These are phyloP conservation scores for Sarcophilus harrisii DNA, from an alignment of 2,797 vertebrate genomes.

Conservation along the genomic window DNA sequence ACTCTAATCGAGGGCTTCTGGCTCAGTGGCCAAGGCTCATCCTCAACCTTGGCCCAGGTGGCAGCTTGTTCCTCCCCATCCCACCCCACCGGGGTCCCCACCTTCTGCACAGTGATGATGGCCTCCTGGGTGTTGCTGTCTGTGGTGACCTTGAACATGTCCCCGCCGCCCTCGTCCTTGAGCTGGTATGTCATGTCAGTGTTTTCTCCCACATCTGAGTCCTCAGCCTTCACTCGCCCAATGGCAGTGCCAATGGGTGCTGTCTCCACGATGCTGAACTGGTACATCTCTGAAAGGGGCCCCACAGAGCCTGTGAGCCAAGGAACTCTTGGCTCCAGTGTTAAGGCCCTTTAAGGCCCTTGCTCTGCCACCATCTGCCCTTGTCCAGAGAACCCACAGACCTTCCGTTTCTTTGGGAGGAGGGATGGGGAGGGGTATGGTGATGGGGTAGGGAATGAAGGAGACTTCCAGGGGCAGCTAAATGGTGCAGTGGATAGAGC, in stretches of 20 bases:
- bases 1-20: not conserved
- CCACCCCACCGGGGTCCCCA: slow-evolving; percentile 63
- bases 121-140: slow-evolving; percentile 96
- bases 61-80: not conserved
- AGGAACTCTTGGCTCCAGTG: not conserved
- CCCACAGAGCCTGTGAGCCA: not conserved
- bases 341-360: not conserved
- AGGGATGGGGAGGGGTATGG: not conserved
- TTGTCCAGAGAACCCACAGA: not conserved
- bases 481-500: too few species aligned
- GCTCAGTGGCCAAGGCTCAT: not conserved
- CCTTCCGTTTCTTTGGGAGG: not conserved
- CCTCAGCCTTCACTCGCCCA: slow-evolving; percentile 94
- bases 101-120: slow-evolving; percentile 94
- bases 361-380: not conserved
- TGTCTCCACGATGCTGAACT: slow-evolving; percentile 94
- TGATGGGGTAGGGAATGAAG: not conserved
- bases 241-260: slow-evolving; percentile 91
- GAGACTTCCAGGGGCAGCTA: not conserved
- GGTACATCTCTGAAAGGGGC: slow-evolving; percentile 93
- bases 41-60: not conserved
- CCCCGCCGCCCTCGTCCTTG: slow-evolving; percentile 91
- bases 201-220: slow-evolving; percentile 96
- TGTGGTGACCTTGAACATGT: slow-evolving; percentile 93
- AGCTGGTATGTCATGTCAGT: slow-evolving; percentile 98